These are phyloP conservation scores for Nephila pilipes DNA, from an alignment of 1,140 invertebrate genomes.

Conservation along the genomic window DNA sequence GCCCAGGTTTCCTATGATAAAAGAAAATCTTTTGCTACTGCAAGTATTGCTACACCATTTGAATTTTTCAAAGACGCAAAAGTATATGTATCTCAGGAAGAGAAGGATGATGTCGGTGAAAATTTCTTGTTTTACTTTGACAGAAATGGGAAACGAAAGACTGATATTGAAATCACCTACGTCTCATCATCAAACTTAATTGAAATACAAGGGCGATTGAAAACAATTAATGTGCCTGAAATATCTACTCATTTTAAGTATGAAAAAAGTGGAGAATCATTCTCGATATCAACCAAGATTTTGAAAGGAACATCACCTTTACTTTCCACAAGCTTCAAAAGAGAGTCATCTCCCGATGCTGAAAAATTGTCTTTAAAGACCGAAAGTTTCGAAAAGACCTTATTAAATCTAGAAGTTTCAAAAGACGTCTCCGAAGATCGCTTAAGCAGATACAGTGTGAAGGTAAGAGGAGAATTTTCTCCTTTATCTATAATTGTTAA, in stretches of 20 bases:
- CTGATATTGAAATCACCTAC: constrained; percentile 32
- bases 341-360: no score
- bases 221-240: constrained; percentile 10
- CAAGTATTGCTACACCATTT: constrained; percentile 3
- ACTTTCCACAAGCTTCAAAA: background rate
- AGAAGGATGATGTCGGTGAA: background rate
- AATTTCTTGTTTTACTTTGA: constrained; percentile 28
- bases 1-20: constrained; percentile 7
- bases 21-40: background rate
- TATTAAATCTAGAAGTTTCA: constrained; percentile 24
- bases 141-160: constrained; percentile 31
- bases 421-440: background rate
- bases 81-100: constrained; percentile 7
- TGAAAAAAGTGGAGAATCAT: constrained; percentile 2
- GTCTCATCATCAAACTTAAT: background rate
- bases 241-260: constrained; percentile 21
- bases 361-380: background rate
- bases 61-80: constrained; percentile 18
- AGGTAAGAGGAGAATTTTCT: background rate
- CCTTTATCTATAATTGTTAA: background rate
- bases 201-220: constrained; percentile 43
- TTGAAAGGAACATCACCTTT: constrained; percentile 29
- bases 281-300: background rate
- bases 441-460: background rate
- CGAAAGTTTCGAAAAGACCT: constrained; percentile 32